A percentile compares a stretch with the other conserved stretches of the same genome.
phyloP scores from a whole-genome alignment of 2,888 invertebrate species.

The Drepanosiphum platanoidis region DNA sequence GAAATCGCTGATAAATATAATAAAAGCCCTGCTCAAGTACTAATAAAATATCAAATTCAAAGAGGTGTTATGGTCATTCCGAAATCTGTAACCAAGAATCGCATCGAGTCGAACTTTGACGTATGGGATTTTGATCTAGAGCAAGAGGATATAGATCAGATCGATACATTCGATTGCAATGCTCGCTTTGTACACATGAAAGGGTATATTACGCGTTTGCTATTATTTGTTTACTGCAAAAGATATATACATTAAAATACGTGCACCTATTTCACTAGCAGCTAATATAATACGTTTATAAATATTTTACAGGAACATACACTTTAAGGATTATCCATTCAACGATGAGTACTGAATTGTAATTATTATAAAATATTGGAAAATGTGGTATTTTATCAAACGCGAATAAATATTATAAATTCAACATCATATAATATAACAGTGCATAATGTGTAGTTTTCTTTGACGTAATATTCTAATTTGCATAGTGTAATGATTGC shows the following conservation, averaged over 20 bases:
- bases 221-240: background rate
- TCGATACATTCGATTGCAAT: constrained; percentile 63
- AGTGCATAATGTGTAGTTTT: no score
- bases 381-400: no score
- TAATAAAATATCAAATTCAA: constrained; percentile 70
- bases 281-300: constrained; percentile 50
- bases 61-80: constrained; percentile 64
- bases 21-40: constrained; percentile 77
- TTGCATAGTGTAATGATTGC: no score
- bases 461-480: no score
- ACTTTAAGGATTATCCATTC: constrained; percentile 71
- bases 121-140: constrained; percentile 64
- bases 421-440: background rate
- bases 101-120: constrained; percentile 64
- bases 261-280: background rate
- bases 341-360: constrained; percentile 66
- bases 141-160: constrained; percentile 62
- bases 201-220: constrained; percentile 58
- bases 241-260: constrained; percentile 9
- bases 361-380: background rate
- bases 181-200: constrained; percentile 58
- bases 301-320: constrained; percentile 66
- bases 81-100: constrained; percentile 64
- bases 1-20: constrained; percentile 73
- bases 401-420: background rate